Base-by-base conservation (phyloP, 1,140 invertebrate genomes). In the Antheraea pernyi region DNA sequence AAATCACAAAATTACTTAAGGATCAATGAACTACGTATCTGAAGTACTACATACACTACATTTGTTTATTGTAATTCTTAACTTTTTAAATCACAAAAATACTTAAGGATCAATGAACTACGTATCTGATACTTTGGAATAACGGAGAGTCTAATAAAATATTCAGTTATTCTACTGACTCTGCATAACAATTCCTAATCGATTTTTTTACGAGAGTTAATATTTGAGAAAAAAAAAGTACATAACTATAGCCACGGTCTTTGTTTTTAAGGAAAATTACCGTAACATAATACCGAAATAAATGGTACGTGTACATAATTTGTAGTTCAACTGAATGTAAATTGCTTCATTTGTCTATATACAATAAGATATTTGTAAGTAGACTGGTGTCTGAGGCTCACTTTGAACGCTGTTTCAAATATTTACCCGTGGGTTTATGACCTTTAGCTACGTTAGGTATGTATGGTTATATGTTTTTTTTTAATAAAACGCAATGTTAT, bases 201-300 rank as follows among this genome's bases (percentile, higher is more conserved):
- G 39, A 0, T 42, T 42, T 42, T 42, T 42, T 42, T 42, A 42
- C 39, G 2, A 42, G 7, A 42, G 39, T 7, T 7, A 11, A 11
- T 7, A 3, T 42, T 11, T 4, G 39, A 42, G 2, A 42, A 30
- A 30, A 30, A n/a, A 30, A 30, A 30, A 30, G 22, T 42, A 6
- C 1, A 36, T 22, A 19, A 37, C 11, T 63, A 63, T 63, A 63
- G 11, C 36, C 16, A 63, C 30, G 16, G 19, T 37, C 11, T 19
- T 36, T 30, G 19, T 63, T 63, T 63, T 37, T n/a, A 37, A 37
- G 61, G 61, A 63, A 63, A 63, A 63, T 63, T 63, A 36, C 61
- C 61, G 61, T 63, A 63, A 63, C 30, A 30, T n/a, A 63, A 63
- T 37, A 63, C 30, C 61, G 30, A 63, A 61, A 61, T 61, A 61